Percentiles rank a stretch among this genome's conserved stretches.
Evolutionary conservation across 2,797 vertebrate species (phyloP).

Genomic region (Gephyroberyx darwinii): DNA sequence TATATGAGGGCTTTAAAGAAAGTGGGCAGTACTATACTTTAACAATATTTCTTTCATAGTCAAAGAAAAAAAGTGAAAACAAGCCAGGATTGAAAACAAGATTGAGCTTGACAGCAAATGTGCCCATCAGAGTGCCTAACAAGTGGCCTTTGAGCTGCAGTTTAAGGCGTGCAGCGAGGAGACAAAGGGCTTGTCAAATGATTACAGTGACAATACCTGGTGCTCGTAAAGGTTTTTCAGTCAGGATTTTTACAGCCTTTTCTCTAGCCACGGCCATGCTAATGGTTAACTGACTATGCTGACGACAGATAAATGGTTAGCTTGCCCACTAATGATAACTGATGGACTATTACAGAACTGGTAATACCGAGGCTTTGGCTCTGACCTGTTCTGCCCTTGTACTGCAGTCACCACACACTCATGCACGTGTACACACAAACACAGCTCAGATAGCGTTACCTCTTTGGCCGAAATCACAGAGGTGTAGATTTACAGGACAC

Average conservation of each 20-base stretch:
- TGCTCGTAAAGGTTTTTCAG: not conserved
- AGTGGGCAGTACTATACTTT: too few species aligned
- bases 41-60: too few species aligned
- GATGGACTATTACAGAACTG: conserved; percentile 4
- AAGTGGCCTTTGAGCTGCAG: conserved; percentile 15
- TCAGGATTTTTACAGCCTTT: conserved; percentile 24
- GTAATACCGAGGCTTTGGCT: not conserved
- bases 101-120: conserved; percentile 7
- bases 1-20: too few species aligned
- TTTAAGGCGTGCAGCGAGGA: not conserved
- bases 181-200: conserved; percentile 7
- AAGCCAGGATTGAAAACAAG: not conserved
- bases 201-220: conserved; percentile 11
- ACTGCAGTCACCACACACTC: not conserved
- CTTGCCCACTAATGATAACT: conserved; percentile 28
- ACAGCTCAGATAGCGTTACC: conserved; percentile 53
- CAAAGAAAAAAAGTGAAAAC: too few species aligned
- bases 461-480: conserved; percentile 52
- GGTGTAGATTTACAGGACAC: conserved; percentile 65
- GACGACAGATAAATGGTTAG: conserved; percentile 30
- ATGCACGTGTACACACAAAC: conserved; percentile 7
- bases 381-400: not conserved
- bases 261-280: not conserved
- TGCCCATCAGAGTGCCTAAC: not conserved
- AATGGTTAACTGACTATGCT: conserved; percentile 39